These are phyloP conservation scores for Pangasianodon gigas DNA, from an alignment of 2,113 vertebrate species.

Conservation along the genomic window DNA sequence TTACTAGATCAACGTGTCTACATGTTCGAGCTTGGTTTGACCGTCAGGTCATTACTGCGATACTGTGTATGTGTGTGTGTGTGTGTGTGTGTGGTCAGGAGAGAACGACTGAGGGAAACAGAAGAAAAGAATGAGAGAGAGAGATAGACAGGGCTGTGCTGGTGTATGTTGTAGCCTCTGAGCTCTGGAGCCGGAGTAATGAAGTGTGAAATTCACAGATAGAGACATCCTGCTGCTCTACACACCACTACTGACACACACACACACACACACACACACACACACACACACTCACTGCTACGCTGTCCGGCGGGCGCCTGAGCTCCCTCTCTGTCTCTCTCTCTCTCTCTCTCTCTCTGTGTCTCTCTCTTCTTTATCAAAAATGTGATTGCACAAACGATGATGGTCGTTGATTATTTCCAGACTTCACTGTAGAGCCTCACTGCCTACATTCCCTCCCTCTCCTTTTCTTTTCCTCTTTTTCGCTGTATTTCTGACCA, in stretches of 20 bases:
- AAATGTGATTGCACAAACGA: neutral
- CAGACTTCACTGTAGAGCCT: neutral
- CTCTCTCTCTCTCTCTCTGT: neutral
- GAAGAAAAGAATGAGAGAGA: neutral
- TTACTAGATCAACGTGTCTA: neutral
- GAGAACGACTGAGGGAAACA: neutral
- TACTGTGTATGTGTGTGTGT: neutral
- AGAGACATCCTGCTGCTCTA: conserved; percentile 44
- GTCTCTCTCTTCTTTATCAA: neutral
- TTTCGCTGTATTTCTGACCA: neutral
- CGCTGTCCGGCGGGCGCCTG: neutral
- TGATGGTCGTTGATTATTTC: neutral
- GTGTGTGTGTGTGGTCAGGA: neutral
- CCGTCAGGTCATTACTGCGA: neutral
- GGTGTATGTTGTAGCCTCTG: conserved; percentile 29
- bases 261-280: conserved; percentile 8
- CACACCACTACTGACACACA: conserved; percentile 27
- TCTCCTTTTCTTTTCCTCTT: neutral
- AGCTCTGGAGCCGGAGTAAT: conserved; percentile 43
- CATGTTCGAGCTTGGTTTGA: neutral
- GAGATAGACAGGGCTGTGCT: neutral
- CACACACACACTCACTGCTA: neutral
- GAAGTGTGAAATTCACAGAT: conserved; percentile 45
- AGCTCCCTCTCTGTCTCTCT: conserved; percentile 9
- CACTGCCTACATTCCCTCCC: too few species aligned